Base-by-base conservation (phyloP, 2,113 vertebrate genomes). In the Ahaetulla prasina region DNA sequence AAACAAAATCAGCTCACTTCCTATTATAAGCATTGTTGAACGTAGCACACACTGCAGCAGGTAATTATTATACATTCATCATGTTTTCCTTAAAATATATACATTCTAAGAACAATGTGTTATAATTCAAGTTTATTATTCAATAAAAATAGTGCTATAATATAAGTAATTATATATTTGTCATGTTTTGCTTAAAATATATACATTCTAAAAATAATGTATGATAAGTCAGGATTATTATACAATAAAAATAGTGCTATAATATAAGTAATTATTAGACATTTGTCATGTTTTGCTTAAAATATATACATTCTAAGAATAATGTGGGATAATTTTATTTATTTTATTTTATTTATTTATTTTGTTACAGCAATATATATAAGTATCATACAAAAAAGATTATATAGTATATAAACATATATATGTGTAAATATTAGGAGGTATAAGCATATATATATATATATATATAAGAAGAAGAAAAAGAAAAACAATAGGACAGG, bases 1-100 rank as follows among this genome's bases (percentile, higher is more conserved):
- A 35, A 93, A 91, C 63, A 95, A 94, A 94, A 94, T 94, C 94
- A 91, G 93, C 47, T 74, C 11, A 45, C 91, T 88, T 88, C n/a
- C n/a, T 55, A 90, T 50, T 35, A 52, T 35, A 60, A 63, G 47
- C 60, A n/a, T 10, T 90, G 4, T 52, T 90, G 88, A n/a, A 63
- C 68, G 35, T 55, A 22, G 85, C 30, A 60, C 10, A 54, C 53
- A 86, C 16, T 35, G 50, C 25, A 86, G 25, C 80, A 90, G 88
- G 88, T 92, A 89, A 89, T 8, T 88, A 43, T 85, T 92, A 49
- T n/a, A 39, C 49, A 45, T 91, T 91, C 87, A 11, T 89, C 10
- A 57, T 85, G 5, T 49, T 49, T 27, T 49, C 6, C 11, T 57
- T 50, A 80, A 45, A 74, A 89, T 57, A 47, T 60, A 47, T 92